Percentiles rank a stretch among this genome's conserved stretches.
phyloP scores from a whole-genome alignment of 2,113 vertebrate species.

The Gymnorhina tibicen region DNA sequence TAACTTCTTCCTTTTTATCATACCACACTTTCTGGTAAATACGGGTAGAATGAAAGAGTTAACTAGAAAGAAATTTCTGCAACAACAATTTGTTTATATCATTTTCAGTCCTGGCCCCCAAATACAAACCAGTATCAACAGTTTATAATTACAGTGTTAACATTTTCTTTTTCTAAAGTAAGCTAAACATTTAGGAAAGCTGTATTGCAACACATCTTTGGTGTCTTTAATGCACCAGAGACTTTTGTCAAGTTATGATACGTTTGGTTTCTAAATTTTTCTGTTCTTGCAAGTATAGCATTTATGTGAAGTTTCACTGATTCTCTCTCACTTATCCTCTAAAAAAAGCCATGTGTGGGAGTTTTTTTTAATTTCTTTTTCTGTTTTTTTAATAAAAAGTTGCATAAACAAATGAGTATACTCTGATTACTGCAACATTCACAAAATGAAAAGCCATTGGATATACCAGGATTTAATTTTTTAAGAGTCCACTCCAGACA shows the following conservation, averaged over 20 bases:
- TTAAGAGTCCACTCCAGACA: not conserved
- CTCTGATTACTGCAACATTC: not conserved
- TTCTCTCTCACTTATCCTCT: not conserved
- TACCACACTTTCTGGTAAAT: not conserved
- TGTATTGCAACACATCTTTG: slow-evolving; percentile 66
- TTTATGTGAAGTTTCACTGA: not conserved
- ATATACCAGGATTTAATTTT: not conserved
- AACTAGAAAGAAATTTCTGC: slow-evolving; percentile 55
- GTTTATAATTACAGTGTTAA: slow-evolving; percentile 75
- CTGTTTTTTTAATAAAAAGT: not conserved
- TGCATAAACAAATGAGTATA: not conserved
- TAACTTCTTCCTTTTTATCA: not conserved
- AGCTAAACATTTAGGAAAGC: slow-evolving; percentile 71
- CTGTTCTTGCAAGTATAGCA: not conserved
- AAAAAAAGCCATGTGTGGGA: not conserved
- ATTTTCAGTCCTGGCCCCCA: slow-evolving; percentile 68
- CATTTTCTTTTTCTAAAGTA: slow-evolving; percentile 71
- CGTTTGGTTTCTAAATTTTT: not conserved
- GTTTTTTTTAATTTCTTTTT: not conserved
- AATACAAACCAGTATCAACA: slow-evolving; percentile 70
- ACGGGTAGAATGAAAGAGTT: slow-evolving; percentile 55
- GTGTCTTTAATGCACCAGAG: slow-evolving; percentile 45
- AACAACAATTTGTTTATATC: slow-evolving; percentile 73
- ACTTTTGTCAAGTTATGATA: slow-evolving; percentile 17
- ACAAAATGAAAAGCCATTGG: not conserved